Conservation (phyloP, 2,113 vertebrate genomes). For the Elgaria multicarinata region DNA sequence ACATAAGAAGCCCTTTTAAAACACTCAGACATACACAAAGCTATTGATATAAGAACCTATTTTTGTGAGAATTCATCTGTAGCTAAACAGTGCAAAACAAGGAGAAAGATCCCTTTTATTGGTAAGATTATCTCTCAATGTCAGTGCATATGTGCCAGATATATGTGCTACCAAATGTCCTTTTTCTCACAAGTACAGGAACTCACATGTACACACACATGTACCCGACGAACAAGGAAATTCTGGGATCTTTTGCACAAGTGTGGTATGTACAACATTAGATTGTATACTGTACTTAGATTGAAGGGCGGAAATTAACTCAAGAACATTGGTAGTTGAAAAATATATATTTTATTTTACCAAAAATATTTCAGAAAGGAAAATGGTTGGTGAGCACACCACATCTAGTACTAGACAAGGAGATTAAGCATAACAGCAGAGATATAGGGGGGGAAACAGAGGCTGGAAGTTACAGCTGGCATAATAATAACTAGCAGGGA, state of each 20-base stretch:
- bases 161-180: neutral
- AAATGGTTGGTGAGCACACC: neutral
- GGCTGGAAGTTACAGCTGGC: neutral
- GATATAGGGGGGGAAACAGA: neutral
- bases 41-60: constrained; percentile 50
- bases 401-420: neutral
- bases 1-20: constrained; percentile 34
- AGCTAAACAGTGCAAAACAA: constrained; percentile 21
- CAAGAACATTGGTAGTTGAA: neutral
- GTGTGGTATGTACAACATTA: neutral
- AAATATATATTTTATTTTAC: neutral
- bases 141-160: neutral
- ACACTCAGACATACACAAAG: neutral
- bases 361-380: neutral
- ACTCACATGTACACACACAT: neutral
- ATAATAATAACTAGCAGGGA: too few relatives aligned
- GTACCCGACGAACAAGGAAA: neutral
- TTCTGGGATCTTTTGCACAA: neutral
- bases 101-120: constrained; percentile 31
- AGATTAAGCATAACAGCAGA: neutral
- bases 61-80: constrained; percentile 51
- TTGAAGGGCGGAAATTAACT: neutral
- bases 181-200: neutral
- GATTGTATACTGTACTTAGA: neutral
- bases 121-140: constrained; percentile 29